These are phyloP conservation scores for Dyspetes luteomarginatus DNA, from an alignment of 2,888 invertebrate genomes.

Conservation along the genomic window DNA sequence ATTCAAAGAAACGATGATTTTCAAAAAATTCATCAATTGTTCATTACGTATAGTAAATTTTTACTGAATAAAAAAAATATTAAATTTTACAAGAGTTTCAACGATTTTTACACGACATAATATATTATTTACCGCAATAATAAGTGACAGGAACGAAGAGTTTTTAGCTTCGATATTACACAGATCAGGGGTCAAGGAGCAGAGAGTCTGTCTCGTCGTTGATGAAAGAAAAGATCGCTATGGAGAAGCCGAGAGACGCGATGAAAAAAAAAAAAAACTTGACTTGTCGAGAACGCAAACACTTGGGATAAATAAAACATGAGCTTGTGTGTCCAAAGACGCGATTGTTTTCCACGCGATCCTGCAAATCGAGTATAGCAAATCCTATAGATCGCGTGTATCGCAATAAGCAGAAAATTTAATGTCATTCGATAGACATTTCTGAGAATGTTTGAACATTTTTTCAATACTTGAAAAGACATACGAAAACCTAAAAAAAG, in stretches of 20 bases:
- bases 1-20: too few species aligned
- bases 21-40: too few species aligned
- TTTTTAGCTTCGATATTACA: slow-evolving; percentile 65
- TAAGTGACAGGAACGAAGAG: slow-evolving; percentile 27
- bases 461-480: neutral
- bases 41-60: too few species aligned
- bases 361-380: too few species aligned
- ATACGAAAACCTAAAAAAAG: neutral
- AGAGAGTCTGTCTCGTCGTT: slow-evolving; percentile 60
- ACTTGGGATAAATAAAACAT: slow-evolving; percentile 64
- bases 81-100: neutral
- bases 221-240: slow-evolving; percentile 64
- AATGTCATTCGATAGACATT: neutral
- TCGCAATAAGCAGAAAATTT: slow-evolving; percentile 23
- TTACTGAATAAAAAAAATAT: neutral
- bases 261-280: slow-evolving; percentile 42
- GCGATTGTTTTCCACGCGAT: slow-evolving; percentile 35
- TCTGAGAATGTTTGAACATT: neutral
- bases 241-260: neutral
- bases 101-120: neutral
- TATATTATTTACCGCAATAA: neutral
- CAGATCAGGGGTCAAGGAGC: slow-evolving; percentile 73
- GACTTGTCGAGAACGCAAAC: slow-evolving; percentile 40
- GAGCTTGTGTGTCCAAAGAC: slow-evolving; percentile 43
- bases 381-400: slow-evolving; percentile 54